Base-by-base conservation (phyloP, 2,888 invertebrate species). In the Platycheirus albimanus region DNA sequence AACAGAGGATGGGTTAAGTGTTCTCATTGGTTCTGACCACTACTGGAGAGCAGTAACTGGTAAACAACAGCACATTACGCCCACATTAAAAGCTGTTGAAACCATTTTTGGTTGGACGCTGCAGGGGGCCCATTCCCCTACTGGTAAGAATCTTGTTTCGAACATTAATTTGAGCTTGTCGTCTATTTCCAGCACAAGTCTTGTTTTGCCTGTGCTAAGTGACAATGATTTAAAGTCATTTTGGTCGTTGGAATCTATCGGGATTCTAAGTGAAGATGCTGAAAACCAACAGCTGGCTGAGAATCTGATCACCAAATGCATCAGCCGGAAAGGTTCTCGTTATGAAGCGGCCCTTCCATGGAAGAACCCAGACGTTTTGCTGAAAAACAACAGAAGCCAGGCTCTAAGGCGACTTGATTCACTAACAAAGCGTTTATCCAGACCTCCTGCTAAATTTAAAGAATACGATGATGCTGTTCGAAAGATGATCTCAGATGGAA, bases 401-500 rank as follows among this genome's bases (percentile, higher is more conserved):
- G 38, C 51, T 33, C 8, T 64, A 19, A 19, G 20, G n/a, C 49
- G 64, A 36, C 24, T 64, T 6, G 64, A 64, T 24, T 47, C 64
- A 8, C 36, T 64, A n/a, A 13, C 36, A 2, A 49, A 36, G n/a
- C 33, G 64, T 3, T 49, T 64, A 36, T 17, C n/a, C 11, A 49
- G 64, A 15, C 20, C 0, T 49, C 20, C 49, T n/a, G 49, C n/a
- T 13, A 38, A 38, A 38, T 38, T 38, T n/a, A 0, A 13, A 13
- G 38, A 17, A 10, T 43, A 43, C 7, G 28, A 51, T 20, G 66
- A 38, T 24, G 28, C 51, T 6, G 15, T 52, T 2, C 49, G 66
- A 11, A 43, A 20, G 15, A 43, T 66, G 51, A 45, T 54, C 33
- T n/a, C 41, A 8, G 61, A 61, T 51, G 41, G 69, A 11, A 56